These are phyloP conservation scores for Procambarus clarkii DNA, from an alignment of 1,140 invertebrate species.

Conservation along the genomic window DNA sequence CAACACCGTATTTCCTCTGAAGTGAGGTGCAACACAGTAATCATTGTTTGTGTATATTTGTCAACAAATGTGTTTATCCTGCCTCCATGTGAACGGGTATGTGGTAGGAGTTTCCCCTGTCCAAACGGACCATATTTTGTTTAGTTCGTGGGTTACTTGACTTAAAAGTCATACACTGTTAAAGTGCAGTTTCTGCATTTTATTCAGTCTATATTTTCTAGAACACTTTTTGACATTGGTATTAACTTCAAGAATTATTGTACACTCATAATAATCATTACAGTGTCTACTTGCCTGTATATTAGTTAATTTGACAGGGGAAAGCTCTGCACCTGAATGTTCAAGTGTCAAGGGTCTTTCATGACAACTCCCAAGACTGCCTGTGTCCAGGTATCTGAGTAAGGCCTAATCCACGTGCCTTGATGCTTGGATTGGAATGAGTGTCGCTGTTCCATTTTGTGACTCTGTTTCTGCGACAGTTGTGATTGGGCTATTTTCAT, in stretches of 20 bases:
- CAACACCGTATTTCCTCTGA: constrained; percentile 97
- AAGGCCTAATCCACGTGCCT: constrained; percentile 41
- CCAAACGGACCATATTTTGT: constrained; percentile 1
- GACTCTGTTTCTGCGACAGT: background rate
- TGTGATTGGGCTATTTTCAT: constrained; percentile 1
- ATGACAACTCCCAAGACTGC: constrained; percentile 30
- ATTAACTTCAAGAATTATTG: background rate
- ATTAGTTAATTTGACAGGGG: constrained; percentile 32
- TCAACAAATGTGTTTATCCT: constrained; percentile 42
- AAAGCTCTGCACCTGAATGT: constrained; percentile 35
- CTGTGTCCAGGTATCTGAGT: constrained; percentile 30
- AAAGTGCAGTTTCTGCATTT: background rate
- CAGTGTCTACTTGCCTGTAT: background rate
- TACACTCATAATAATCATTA: background rate
- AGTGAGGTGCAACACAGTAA: constrained; percentile 3
- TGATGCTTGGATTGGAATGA: constrained; percentile 41
- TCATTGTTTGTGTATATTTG: constrained; percentile 42
- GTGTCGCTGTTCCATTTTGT: constrained; percentile 4
- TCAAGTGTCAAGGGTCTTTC: constrained; percentile 53
- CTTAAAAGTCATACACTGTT: background rate
- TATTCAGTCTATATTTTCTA: background rate
- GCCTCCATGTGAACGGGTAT: constrained; percentile 62
- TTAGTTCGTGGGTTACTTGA: background rate
- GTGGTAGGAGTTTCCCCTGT: constrained; percentile 48
- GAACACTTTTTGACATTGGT: background rate